Evolutionary conservation across 2,797 vertebrate genomes (phyloP), one percentile per base, ranked within the genome.

Genomic region (Tiaroga cobitis): DNA sequence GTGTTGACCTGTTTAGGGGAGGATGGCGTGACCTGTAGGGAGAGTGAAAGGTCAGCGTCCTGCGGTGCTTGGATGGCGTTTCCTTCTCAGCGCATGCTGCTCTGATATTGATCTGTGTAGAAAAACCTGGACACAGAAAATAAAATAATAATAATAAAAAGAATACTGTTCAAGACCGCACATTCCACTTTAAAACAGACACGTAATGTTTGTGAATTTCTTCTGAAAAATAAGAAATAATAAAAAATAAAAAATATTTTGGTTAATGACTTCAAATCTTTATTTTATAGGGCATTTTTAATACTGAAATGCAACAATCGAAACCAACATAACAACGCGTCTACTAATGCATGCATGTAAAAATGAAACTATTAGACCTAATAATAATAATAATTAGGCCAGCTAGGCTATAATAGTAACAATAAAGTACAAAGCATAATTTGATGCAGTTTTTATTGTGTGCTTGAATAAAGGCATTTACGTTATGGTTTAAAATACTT

Each of bases 41-140:
- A 95, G 95, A 92, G 94, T 89, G 92, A 96, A 96, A 97, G 97
- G 97, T 97, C 97, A 95, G 94, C 91, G 91, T 89, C 96, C 95
- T 93, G 95, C 94, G 83, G 96, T 90, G 95, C 90, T 92, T 94
- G 84, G 93, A 94, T 95, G 94, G 92, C 92, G 94, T 93, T 95
- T 96, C 96, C 93, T 95, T 94, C 95, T 93, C 89, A 90, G 92
- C 94, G 90, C 97, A 96, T 91, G 95, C 96, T 95, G 96, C 85
- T 96, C 90, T 88, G 93, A 94, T 97, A 98, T 97, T 95, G 97
- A 98, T 97, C 96, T 95, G 77, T 68, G 68, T 91, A 94, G 93
- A 92, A 96, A 96, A 95, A 96, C 94, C 94, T 92, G 76, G 4
- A 54, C 93, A 94, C 89, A 91, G 92, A 83, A 93, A 92, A 90